Evolutionary conservation across 2,888 invertebrate genomes (phyloP).

Genomic region (Eupithecia inturbata): DNA sequence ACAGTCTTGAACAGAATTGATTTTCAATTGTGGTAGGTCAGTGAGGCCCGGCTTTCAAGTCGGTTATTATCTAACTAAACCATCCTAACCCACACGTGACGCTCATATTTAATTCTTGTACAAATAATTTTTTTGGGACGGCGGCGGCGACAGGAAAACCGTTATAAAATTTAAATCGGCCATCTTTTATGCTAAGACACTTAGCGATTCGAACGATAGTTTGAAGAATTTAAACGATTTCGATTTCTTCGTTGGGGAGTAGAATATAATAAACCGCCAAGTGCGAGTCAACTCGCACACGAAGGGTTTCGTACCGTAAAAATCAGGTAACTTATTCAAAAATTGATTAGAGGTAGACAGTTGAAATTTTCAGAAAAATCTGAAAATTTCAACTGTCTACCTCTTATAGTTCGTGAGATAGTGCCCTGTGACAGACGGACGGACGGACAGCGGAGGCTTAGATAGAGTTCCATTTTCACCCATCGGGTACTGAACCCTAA

Average conservation of each 20-base stretch:
- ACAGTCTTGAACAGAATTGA: constrained; percentile 20
- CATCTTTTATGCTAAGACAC: not conserved
- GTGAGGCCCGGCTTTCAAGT: constrained; percentile 12
- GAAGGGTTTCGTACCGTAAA: too few relatives aligned
- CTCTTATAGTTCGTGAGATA: too few relatives aligned
- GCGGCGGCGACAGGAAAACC: not conserved
- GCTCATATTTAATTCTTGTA: not conserved
- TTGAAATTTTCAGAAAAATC: too few relatives aligned
- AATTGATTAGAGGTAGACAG: too few relatives aligned
- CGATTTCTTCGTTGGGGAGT: not conserved
- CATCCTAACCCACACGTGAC: not conserved
- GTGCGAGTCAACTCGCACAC: too few relatives aligned
- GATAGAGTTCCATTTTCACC: too few relatives aligned
- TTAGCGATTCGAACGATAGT: not conserved
- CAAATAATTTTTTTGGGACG: constrained; percentile 2
- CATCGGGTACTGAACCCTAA: too few relatives aligned
- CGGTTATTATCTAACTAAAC: constrained; percentile 11
- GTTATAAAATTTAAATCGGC: not conserved
- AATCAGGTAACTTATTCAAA: too few relatives aligned
- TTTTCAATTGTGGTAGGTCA: constrained; percentile 39
- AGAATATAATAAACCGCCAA: too few relatives aligned
- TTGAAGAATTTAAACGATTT: not conserved
- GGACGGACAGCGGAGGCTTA: too few relatives aligned
- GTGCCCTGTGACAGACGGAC: too few relatives aligned
- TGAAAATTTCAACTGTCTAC: too few relatives aligned